Evolutionary conservation across 2,113 vertebrate species (phyloP), one percentile per base, ranked within the genome.

Genomic region (Cyprinus carpio): DNA sequence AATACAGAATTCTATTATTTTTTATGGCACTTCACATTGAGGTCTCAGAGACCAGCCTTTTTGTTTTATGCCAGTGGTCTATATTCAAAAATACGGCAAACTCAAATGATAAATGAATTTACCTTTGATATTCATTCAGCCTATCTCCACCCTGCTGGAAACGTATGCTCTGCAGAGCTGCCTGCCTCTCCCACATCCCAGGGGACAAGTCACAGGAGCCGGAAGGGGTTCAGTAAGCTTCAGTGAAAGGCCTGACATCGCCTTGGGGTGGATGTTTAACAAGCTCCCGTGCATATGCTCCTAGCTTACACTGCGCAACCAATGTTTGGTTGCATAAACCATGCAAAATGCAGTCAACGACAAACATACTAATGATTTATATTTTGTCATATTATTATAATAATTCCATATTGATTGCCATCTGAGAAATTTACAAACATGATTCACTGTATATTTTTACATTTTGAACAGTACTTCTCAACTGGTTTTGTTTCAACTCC

Each of bases 191-290:
- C 5, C 31, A 9, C 8, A 16, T 83, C 81, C 67, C 81, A 34
- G 20, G 81, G 67, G 81, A 83, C 20, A 12, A 56, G 81, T 74
- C 65, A 40, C 81, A 83, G 81, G 49, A 72, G 81, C 81, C 51
- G 34, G 67, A 83, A 72, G 51, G 49, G 65, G 65, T 83, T 83
- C 67, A 74, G 67, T 74, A 54, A 83, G 81, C 81, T 72, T 74
- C 81, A 72, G 65, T 40, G 64, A 83, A 56, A 72, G 81, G 65
- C 81, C 67, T 83, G 81, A 82, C 62, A 69, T 69, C 11, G 64
- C 80, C 80, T 69, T 69, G 43, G 81, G 81, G 46, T 72, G 67
- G 81, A 83, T 83, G 81, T 83, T 83, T 83, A 83, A 83, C 81
- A 83, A 83, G 81, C 81, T 83, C 29, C 51, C 20, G 23, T 49